A percentile compares a stretch with the other conserved stretches of the same genome.
These are phyloP conservation scores for Tonatia bakeri DNA, from an alignment of 2,113 vertebrate species.

Conservation along the genomic window DNA sequence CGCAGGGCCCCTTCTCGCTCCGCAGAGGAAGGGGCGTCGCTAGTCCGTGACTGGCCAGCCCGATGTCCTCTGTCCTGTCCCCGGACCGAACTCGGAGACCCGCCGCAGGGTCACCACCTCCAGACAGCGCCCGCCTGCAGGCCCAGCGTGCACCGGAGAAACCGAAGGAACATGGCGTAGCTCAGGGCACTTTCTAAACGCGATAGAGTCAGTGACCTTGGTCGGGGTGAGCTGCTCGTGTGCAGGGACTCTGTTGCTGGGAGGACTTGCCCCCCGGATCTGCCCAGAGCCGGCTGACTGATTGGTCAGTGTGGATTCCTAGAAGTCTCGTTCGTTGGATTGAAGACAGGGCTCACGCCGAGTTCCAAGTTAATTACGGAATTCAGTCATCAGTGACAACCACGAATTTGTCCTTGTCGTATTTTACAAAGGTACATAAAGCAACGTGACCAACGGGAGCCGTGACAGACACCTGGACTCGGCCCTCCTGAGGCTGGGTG, in stretches of 20 bases:
- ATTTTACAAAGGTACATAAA: slow-evolving; percentile 33
- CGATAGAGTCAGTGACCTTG: neutral
- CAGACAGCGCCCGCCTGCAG: neutral
- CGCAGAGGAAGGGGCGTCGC: neutral
- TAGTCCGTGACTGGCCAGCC: neutral
- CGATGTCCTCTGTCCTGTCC: neutral
- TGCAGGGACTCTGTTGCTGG: neutral
- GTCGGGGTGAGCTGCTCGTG: neutral
- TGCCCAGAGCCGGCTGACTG: slow-evolving; percentile 19
- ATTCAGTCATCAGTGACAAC: slow-evolving; percentile 32
- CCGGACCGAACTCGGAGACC: neutral
- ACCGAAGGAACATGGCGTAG: neutral
- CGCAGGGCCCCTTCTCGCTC: neutral
- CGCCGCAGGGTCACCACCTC: neutral
- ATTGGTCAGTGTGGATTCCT: slow-evolving; percentile 33
- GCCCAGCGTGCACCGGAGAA: neutral
- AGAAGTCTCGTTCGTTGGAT: slow-evolving; percentile 39
- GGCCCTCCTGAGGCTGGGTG: neutral
- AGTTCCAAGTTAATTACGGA: slow-evolving; percentile 63
- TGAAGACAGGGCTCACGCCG: slow-evolving; percentile 49
- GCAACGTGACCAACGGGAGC: neutral
- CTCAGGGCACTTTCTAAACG: neutral
- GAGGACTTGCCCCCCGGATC: neutral
- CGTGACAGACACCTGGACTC: neutral
- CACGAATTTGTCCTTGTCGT: slow-evolving; percentile 34